Evolutionary conservation across 2,113 vertebrate species (phyloP).

Genomic region (Porphyrio hochstetteri): DNA sequence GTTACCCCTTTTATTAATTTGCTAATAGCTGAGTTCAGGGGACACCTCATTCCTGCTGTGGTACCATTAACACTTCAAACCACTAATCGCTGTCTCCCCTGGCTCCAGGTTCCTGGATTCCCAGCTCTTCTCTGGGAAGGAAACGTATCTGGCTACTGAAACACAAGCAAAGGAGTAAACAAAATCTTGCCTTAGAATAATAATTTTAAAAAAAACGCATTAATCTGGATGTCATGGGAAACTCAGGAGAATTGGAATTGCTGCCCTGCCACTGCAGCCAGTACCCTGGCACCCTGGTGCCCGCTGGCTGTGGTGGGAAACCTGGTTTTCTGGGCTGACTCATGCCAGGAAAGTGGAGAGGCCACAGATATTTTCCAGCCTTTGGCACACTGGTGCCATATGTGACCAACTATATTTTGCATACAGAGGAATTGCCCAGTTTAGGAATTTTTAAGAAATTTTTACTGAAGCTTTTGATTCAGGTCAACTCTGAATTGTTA

Average conservation of each 20-base stretch:
- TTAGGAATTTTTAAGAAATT: background rate
- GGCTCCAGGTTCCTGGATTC: background rate
- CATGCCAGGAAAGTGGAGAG: background rate
- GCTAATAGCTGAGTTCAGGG: slow-evolving; percentile 2
- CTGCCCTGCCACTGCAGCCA: background rate
- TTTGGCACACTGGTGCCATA: background rate
- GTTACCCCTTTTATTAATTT: slow-evolving; percentile 49
- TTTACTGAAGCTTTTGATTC: background rate
- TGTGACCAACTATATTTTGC: background rate
- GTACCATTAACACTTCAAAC: slow-evolving; percentile 28
- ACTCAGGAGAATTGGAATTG: background rate
- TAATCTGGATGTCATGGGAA: background rate
- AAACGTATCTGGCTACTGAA: background rate
- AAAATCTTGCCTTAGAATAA: background rate
- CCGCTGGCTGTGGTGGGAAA: fast-evolving
- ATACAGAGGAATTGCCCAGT: background rate
- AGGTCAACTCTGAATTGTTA: background rate
- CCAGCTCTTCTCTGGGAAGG: background rate
- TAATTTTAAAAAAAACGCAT: background rate
- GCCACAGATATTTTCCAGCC: background rate
- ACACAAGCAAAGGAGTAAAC: background rate
- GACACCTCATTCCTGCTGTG: background rate
- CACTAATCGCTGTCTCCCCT: background rate
- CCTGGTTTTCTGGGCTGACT: background rate
- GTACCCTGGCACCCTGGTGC: background rate